These are phyloP conservation scores for Melanotaenia pygmaea DNA, from an alignment of 2,797 vertebrate genomes.

Conservation along the genomic window DNA sequence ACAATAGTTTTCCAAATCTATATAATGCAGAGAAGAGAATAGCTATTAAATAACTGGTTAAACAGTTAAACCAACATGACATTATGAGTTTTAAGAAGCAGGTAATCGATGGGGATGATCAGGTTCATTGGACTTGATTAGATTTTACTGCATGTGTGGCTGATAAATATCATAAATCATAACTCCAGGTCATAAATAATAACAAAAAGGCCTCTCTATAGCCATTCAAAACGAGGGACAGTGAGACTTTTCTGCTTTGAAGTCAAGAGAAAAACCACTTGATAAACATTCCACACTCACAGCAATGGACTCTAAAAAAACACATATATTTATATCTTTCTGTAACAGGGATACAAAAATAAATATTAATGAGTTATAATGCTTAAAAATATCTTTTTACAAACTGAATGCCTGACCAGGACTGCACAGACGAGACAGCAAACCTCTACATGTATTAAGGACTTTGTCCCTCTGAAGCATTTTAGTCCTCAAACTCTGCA, in stretches of 20 bases:
- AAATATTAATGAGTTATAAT: conserved; percentile 15
- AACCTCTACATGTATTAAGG: background rate
- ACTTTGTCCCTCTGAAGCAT: background rate
- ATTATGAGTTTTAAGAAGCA: background rate
- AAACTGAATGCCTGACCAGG: background rate
- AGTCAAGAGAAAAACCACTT: background rate
- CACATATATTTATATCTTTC: background rate
- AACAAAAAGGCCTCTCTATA: background rate
- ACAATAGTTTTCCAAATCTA: background rate
- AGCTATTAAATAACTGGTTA: background rate
- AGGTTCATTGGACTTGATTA: background rate
- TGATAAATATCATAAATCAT: background rate
- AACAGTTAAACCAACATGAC: background rate
- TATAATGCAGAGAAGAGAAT: background rate
- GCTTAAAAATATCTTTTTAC: conserved; percentile 18
- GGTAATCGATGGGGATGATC: background rate
- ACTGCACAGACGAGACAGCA: background rate
- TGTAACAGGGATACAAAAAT: conserved; percentile 22
- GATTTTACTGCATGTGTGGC: background rate
- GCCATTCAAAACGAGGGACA: background rate
- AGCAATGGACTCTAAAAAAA: background rate
- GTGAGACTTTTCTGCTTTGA: background rate
- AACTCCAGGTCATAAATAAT: background rate
- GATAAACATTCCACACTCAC: background rate
- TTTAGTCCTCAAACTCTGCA: conserved; percentile 72